A percentile compares a stretch with the other conserved stretches of the same genome.
phyloP scores from a whole-genome alignment of 2,113 vertebrate genomes.

The Micromys minutus region DNA sequence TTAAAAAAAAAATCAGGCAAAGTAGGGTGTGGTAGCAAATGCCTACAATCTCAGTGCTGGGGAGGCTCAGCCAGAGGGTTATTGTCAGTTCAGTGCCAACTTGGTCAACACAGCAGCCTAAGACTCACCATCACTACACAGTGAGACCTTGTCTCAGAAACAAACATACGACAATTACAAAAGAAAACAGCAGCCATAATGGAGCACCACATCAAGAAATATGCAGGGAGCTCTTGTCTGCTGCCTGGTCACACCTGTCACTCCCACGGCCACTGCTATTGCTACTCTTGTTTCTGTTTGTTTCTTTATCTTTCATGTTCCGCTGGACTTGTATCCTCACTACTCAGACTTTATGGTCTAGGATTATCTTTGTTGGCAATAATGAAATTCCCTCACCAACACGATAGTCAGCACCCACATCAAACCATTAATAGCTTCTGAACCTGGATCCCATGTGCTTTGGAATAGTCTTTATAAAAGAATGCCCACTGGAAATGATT shows the following conservation, averaged over 20 bases:
- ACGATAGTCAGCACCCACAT: background rate
- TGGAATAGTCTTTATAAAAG: background rate
- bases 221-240: background rate
- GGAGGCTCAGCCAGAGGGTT: background rate
- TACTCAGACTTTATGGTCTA: background rate
- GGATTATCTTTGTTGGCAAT: background rate
- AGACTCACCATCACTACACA: background rate
- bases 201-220: background rate
- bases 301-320: background rate
- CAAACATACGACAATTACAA: background rate
- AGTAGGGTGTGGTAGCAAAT: background rate
- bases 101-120: background rate
- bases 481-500: constrained; percentile 47
- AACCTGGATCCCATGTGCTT: background rate
- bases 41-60: background rate
- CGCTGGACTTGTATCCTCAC: background rate
- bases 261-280: background rate
- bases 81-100: background rate
- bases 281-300: background rate
- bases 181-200: background rate
- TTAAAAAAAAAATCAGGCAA: background rate
- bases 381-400: background rate
- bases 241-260: too few species aligned
- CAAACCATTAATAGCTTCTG: constrained; percentile 18
- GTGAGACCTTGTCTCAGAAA: background rate